phyloP scores from a whole-genome alignment of 2,113 vertebrate genomes.

The Xiphophorus couchianus region DNA sequence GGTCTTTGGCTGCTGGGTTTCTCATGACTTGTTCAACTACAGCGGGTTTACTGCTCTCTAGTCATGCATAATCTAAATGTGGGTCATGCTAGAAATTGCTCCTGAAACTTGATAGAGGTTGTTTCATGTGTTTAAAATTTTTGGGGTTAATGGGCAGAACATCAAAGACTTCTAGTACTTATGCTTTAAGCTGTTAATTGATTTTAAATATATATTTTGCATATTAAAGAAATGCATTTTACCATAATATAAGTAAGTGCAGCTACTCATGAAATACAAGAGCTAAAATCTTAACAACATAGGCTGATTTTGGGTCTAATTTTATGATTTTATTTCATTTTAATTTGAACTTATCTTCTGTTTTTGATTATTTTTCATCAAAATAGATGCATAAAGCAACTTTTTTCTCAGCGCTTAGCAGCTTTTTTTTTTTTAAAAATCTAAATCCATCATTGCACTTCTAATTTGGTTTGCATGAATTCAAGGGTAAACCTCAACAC shows the following conservation, averaged over 20 bases:
- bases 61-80: slow-evolving; percentile 54
- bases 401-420: no score
- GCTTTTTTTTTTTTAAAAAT: not conserved
- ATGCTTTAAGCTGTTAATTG: not conserved
- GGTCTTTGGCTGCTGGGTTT: slow-evolving; percentile 23
- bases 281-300: not conserved
- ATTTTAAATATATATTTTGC: not conserved
- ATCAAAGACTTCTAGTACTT: not conserved
- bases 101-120: slow-evolving; percentile 39
- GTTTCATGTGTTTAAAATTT: slow-evolving; percentile 13
- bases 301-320: not conserved
- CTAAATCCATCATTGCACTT: not conserved
- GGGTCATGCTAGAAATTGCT: slow-evolving; percentile 59
- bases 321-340: no score
- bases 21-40: slow-evolving; percentile 24
- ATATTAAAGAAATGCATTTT: not conserved
- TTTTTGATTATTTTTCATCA: not conserved
- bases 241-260: not conserved
- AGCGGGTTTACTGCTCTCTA: slow-evolving; percentile 20
- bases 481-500: slow-evolving; percentile 16
- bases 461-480: not conserved
- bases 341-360: no score
- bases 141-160: slow-evolving; percentile 11
- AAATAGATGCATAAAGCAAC: not conserved
- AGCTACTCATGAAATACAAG: not conserved